A percentile compares a stretch with the other conserved stretches of the same genome.
Evolutionary conservation across 2,797 vertebrate genomes (phyloP).

Genomic region (Chiroxiphia lanceolata): DNA sequence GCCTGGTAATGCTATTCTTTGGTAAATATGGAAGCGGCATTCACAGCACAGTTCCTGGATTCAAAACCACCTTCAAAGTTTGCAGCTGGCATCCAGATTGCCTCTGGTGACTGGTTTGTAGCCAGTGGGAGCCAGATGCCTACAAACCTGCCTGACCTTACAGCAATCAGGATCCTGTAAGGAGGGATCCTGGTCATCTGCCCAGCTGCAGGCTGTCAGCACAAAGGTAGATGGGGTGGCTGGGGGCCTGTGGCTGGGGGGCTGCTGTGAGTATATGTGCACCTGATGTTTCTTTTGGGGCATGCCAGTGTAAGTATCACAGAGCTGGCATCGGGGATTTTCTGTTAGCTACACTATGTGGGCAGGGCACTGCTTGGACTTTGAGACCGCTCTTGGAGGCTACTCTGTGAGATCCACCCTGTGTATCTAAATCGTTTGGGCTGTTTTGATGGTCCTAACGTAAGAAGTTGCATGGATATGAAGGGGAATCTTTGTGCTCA

Average conservation of each 20-base stretch:
- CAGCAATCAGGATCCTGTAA: neutral
- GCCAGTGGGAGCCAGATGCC: slow-evolving; percentile 14
- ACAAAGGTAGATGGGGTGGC: neutral
- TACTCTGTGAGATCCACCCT: neutral
- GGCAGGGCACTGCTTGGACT: neutral
- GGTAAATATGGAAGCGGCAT: neutral
- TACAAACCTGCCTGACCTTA: neutral
- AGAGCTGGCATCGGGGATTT: neutral
- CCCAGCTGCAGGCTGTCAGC: neutral
- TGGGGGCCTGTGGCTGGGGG: neutral
- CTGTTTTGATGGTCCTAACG: neutral
- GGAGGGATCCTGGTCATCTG: neutral
- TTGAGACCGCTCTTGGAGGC: neutral
- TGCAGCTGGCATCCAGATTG: slow-evolving; percentile 45
- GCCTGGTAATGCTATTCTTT: neutral
- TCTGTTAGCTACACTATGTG: neutral
- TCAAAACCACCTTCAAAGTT: slow-evolving; percentile 11
- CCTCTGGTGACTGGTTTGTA: neutral
- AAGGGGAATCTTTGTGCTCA: neutral
- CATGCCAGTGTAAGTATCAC: neutral
- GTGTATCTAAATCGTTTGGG: neutral
- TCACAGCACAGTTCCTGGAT: neutral
- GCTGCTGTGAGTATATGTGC: accelerated
- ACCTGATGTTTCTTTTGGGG: neutral
- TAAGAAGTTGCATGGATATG: neutral